Evolutionary conservation across 2,888 invertebrate species (phyloP), one percentile per base, ranked within the genome.

Genomic region (Mystacides longicornis): DNA sequence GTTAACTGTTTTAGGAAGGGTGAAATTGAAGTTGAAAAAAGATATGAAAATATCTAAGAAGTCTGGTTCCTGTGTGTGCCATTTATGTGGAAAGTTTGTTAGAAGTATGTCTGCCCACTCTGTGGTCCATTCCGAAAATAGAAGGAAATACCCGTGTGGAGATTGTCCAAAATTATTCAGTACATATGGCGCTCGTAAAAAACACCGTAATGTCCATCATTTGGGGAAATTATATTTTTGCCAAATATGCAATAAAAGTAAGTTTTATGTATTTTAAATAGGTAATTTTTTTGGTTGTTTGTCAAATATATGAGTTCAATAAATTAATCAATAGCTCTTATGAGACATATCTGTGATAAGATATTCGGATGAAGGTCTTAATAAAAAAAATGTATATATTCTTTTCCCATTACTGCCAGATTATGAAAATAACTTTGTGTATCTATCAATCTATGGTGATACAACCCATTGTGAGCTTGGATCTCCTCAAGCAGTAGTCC

Each of bases 201-300:
- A 63, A 59, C 77, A 77, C 60, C 63, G 69, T 19, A 69, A 64
- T 55, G 64, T 66, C 2, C 72, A 70, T 63, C 77, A 77, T 63
- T 64, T 73, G 4, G 69, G 70, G 0, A 54, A 69, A 0, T 73
- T 68, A 59, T 60, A 68, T 14, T 64, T 66, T 46, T 77, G 76
- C 63, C 62, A 67, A 20, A 64, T 72, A 47, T 77, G 76, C 65
- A 64, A 68, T 55, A 75, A 74, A 67, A 65, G 76, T 75, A 61
- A 63, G 67, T 51, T 14, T 45, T 4, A n/a, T 45, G 3, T 45
- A 45, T 20, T 20, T 45, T 45, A 9, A 11, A 45, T 14, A 37
- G 7, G n/a, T n/a, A 7, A 37, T 14, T 37, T n/a, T 37, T 14
- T 7, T 37, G 3, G 37, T 37, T 37, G 16, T 37, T 4, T 7